phyloP scores from a whole-genome alignment of 2,888 invertebrate species.

The Cerceris rybyensis region DNA sequence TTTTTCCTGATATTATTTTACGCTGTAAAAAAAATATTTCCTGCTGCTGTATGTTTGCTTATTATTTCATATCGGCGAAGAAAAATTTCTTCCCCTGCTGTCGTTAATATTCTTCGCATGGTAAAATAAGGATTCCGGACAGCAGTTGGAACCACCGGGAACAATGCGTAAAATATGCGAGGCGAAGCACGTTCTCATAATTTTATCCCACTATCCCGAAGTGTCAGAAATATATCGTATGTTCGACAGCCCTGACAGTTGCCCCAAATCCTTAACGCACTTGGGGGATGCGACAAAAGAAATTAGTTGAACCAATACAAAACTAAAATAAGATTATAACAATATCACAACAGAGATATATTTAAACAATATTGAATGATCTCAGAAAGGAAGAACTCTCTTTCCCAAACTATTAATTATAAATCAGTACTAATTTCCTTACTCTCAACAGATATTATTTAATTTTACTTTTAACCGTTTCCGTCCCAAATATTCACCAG shows the following conservation, averaged over 20 bases:
- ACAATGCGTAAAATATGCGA: conserved; percentile 48
- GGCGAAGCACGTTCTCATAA: conserved; percentile 45
- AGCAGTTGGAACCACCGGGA: conserved; percentile 23
- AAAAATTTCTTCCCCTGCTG: background rate
- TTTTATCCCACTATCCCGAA: conserved; percentile 41
- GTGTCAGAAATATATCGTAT: conserved; percentile 42
- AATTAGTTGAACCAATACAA: no score
- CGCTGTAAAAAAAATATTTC: no score
- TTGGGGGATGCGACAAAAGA: background rate
- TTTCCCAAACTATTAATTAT: no score
- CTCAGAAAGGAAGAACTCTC: no score
- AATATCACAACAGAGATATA: no score
- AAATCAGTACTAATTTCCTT: no score
- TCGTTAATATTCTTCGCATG: background rate
- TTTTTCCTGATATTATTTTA: no score
- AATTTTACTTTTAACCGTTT: no score
- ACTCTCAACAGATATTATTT: no score
- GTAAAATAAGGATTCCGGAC: conserved; percentile 22
- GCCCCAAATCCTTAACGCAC: conserved; percentile 14
- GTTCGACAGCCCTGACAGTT: conserved; percentile 50
- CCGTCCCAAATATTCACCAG: background rate
- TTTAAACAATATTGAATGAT: no score
- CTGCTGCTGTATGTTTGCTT: background rate
- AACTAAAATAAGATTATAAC: no score
- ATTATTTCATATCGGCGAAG: background rate